Conservation (phyloP, 23 tunicate species). For the Botrylloides violaceus region DNA sequence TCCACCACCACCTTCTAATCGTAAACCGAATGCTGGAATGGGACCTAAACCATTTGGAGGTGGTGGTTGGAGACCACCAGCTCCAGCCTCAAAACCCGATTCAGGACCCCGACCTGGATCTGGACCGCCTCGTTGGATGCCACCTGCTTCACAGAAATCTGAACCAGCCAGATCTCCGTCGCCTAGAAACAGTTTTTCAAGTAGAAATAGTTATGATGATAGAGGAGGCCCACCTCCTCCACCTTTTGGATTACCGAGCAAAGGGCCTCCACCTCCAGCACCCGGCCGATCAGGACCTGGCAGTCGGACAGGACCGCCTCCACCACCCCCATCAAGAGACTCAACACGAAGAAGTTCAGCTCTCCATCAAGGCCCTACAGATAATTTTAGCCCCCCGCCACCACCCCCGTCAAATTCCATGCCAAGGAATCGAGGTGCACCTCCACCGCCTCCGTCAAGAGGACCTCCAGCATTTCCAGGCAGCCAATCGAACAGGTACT, state of each 20-base stretch:
- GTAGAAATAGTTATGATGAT: not conserved
- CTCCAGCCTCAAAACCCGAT: conserved; percentile 2
- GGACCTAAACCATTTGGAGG: conserved; percentile 24
- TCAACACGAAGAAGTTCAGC: conserved; percentile 11
- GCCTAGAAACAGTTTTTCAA: not conserved
- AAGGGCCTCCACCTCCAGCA: conserved; percentile 4
- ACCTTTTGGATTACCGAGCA: not conserved
- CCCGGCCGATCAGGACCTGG: conserved; percentile 10
- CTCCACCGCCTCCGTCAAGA: not conserved
- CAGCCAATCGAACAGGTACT: too few relatives aligned
- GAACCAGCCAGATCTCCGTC: not conserved
- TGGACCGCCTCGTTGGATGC: conserved; percentile 17
- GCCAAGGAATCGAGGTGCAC: not conserved
- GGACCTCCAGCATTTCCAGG: not conserved
- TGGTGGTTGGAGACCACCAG: conserved; percentile 14
- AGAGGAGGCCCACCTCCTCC: conserved; percentile 4
- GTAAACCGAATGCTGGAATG: not conserved
- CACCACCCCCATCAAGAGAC: conserved; percentile 12
- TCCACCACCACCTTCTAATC: conserved; percentile 9
- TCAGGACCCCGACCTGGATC: not conserved
- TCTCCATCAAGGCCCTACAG: conserved; percentile 5
- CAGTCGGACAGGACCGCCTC: conserved; percentile 27
- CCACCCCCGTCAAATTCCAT: not conserved
- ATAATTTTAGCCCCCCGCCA: not conserved
- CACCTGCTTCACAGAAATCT: not conserved